Evolutionary conservation across 2,888 invertebrate species (phyloP).

Genomic region (Sinotaia quadrata): DNA sequence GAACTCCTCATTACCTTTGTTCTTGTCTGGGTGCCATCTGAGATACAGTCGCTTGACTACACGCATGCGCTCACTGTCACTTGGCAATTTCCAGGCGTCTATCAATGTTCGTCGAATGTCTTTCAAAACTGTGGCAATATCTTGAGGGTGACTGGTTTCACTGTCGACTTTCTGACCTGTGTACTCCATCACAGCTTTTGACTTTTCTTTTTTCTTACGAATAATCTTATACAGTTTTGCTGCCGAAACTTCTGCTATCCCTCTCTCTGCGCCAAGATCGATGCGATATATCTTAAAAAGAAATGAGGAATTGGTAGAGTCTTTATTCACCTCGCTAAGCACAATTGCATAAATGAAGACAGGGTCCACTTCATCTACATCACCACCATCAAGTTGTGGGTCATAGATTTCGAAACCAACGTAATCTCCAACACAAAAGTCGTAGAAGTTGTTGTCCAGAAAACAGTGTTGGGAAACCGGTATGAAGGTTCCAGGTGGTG

Average conservation of each 20-base stretch:
- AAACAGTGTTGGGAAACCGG: slow-evolving; percentile 36
- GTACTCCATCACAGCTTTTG: background rate
- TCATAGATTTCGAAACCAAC: slow-evolving; percentile 44
- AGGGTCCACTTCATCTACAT: slow-evolving; percentile 14
- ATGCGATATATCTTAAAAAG: slow-evolving; percentile 20
- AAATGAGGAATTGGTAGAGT: too few relatives aligned
- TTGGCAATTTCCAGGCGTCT: slow-evolving; percentile 36
- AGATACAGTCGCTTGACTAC: slow-evolving; percentile 44
- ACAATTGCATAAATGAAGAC: slow-evolving; percentile 36
- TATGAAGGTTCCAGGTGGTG: slow-evolving; percentile 40
- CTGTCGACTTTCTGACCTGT: background rate
- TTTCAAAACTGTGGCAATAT: slow-evolving; percentile 31
- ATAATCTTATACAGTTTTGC: slow-evolving; percentile 37
- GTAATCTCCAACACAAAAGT: slow-evolving; percentile 38
- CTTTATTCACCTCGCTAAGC: background rate
- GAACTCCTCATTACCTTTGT: slow-evolving; percentile 36
- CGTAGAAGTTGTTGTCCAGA: slow-evolving; percentile 38
- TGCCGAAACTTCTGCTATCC: slow-evolving; percentile 12
- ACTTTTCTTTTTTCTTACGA: background rate
- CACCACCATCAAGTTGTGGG: slow-evolving; percentile 18
- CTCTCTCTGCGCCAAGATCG: slow-evolving; percentile 20
- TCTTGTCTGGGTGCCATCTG: slow-evolving; percentile 55
- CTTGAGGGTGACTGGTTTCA: too few relatives aligned
- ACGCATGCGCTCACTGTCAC: slow-evolving; percentile 32
- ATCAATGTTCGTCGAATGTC: slow-evolving; percentile 38